Percentiles rank a stretch among this genome's conserved stretches.
Evolutionary conservation across 2,113 vertebrate genomes (phyloP).

Genomic region (Psittacula cyanocephala): DNA sequence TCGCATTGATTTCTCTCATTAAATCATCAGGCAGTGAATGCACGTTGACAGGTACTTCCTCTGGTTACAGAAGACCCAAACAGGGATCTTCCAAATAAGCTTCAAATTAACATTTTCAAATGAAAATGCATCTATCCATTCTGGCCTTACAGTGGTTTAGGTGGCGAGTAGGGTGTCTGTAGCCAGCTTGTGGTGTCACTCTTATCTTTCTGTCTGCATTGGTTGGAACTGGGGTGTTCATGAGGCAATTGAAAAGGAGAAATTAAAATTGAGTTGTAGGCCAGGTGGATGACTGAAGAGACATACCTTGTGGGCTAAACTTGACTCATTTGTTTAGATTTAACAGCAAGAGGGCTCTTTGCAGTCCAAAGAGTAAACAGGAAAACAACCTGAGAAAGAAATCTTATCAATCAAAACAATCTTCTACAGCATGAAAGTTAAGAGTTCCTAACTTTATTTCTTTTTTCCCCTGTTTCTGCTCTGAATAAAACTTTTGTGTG

Average conservation of each 20-base stretch:
- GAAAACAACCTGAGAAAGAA: background rate
- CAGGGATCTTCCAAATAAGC: background rate
- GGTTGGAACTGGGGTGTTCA: background rate
- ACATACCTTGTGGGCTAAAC: background rate
- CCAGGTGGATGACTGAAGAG: background rate
- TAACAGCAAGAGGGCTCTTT: background rate
- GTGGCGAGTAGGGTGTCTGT: background rate
- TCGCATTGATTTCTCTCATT: slow-evolving; percentile 8
- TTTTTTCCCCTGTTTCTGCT: background rate
- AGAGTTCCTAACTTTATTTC: background rate
- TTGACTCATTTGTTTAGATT: background rate
- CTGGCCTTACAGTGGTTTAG: background rate
- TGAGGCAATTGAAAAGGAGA: background rate
- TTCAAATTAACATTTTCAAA: background rate
- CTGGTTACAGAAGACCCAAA: background rate
- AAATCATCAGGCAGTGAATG: background rate
- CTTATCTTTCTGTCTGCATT: background rate
- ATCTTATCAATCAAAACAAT: background rate
- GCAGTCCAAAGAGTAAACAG: background rate
- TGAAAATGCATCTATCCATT: background rate
- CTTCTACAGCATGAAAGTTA: background rate
- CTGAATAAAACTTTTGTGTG: background rate
- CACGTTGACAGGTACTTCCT: slow-evolving; percentile 31
- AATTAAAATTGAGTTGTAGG: background rate
- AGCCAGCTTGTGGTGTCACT: background rate